These are phyloP conservation scores for Telmatochromis sp. DNA, from an alignment of 2,113 vertebrate genomes.

Conservation along the genomic window DNA sequence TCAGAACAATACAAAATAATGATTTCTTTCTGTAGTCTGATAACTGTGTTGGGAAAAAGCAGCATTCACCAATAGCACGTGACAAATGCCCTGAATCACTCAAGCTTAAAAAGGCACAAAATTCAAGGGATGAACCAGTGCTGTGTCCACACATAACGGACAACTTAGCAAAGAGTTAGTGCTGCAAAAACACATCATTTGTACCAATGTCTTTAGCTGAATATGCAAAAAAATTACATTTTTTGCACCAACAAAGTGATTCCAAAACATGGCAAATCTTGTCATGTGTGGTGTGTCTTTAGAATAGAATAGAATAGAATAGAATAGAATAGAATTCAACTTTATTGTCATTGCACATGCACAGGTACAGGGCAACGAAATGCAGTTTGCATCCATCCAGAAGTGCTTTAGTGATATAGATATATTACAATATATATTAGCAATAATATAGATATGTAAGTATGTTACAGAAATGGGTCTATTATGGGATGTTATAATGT, in stretches of 20 bases:
- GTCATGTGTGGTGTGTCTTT: not conserved
- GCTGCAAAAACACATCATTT: not conserved
- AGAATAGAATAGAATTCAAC: too few species aligned
- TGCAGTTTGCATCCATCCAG: too few species aligned
- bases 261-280: not conserved
- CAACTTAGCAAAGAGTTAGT: not conserved
- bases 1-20: not conserved
- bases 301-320: too few species aligned
- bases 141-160: not conserved
- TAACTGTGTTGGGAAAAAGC: not conserved
- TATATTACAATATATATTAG: too few species aligned
- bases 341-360: too few species aligned
- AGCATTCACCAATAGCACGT: not conserved
- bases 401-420: too few species aligned
- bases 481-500: too few species aligned
- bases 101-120: not conserved
- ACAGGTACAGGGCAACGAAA: too few species aligned
- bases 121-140: not conserved
- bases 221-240: accelerated
- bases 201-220: not conserved
- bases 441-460: accelerated
- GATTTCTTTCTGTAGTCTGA: not conserved
- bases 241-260: not conserved
- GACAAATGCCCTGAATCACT: not conserved
- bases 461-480: too few species aligned